Conservation (phyloP, 1,140 invertebrate species). For the Micrasema minimum region DNA sequence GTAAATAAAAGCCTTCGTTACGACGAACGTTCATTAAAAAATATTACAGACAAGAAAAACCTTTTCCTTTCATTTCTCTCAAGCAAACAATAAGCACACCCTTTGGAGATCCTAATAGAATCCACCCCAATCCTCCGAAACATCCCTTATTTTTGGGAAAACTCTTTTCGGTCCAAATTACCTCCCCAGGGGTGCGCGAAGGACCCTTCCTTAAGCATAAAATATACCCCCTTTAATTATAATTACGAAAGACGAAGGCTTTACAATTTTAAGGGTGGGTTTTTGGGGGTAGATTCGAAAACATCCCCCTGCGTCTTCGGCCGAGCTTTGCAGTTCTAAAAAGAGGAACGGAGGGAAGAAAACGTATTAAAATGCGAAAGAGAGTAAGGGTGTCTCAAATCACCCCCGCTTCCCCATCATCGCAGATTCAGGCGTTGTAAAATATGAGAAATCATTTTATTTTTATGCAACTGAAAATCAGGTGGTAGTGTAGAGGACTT, state of each 20-base stretch:
- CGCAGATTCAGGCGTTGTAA: conserved; percentile 9
- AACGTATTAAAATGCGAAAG: conserved; percentile 55
- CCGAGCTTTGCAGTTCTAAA: conserved; percentile 32
- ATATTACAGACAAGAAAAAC: background rate
- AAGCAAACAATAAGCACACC: conserved; percentile 5
- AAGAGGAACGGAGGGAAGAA: conserved; percentile 47
- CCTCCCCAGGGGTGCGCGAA: conserved; percentile 28
- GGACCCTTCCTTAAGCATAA: conserved; percentile 44
- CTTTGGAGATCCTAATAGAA: conserved; percentile 34
- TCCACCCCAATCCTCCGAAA: conserved; percentile 11
- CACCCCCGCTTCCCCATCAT: conserved; percentile 28
- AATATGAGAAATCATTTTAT: background rate
- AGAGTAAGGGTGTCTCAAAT: conserved; percentile 51
- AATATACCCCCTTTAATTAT: conserved; percentile 54
- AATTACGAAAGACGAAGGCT: conserved; percentile 53
- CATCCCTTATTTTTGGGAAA: conserved; percentile 38
- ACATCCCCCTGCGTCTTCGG: background rate
- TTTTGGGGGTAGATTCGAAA: conserved; percentile 41
- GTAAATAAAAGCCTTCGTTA: too few species aligned
- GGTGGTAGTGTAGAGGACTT: too few species aligned
- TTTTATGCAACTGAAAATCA: too few species aligned
- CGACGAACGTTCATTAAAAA: too few species aligned
- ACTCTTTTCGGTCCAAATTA: conserved; percentile 36
- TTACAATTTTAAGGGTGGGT: conserved; percentile 38
- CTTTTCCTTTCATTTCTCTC: background rate